Base-by-base conservation (phyloP, 1,140 invertebrate genomes). In the Tenebrio molitor region DNA sequence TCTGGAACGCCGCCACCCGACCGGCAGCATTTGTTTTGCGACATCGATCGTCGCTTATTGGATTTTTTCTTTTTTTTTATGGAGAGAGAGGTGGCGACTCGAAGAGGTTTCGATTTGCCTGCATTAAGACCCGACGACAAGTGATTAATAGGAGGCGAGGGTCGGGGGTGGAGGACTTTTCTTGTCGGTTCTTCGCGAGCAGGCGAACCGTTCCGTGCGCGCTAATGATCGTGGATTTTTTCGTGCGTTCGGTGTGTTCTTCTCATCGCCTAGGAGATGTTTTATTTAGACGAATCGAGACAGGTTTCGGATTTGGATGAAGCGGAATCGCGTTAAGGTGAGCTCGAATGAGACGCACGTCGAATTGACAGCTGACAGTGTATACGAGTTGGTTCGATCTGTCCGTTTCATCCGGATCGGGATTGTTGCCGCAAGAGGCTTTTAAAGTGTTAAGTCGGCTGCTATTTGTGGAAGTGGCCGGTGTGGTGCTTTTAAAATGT, bases 181-280 rank as follows among this genome's bases (percentile, higher is more conserved):
- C n/a, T n/a, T n/a, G n/a, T n/a, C n/a, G n/a, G n/a, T n/a, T n/a
- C n/a, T n/a, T n/a, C n/a, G n/a, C n/a, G n/a, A n/a, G n/a, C n/a
- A n/a, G n/a, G n/a, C n/a, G n/a, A n/a, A n/a, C n/a, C n/a, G n/a
- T n/a, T n/a, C n/a, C n/a, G n/a, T n/a, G n/a, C n/a, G n/a, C 23
- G 23, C 50, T 58, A 58, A 58, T 58, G 50, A 58, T 58, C n/a
- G n/a, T 29, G 21, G 23, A 29, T 58, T 58, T 58, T 29, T 58
- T 58, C 8, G 25, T 8, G 8, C 25, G 3, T 29, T n/a, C n/a
- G n/a, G n/a, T n/a, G n/a, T n/a, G n/a, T 50, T 50, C 41, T 14
- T 15, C 5, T 16, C 17, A 8, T 46, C 12, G 29, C 8, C 2
- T 12, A 46, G 8, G 42, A 8, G n/a, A 5, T 12, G 15, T 46